Evolutionary conservation across 2,113 vertebrate genomes (phyloP).

Genomic region (Pseudorhombus dupliciocellatus): DNA sequence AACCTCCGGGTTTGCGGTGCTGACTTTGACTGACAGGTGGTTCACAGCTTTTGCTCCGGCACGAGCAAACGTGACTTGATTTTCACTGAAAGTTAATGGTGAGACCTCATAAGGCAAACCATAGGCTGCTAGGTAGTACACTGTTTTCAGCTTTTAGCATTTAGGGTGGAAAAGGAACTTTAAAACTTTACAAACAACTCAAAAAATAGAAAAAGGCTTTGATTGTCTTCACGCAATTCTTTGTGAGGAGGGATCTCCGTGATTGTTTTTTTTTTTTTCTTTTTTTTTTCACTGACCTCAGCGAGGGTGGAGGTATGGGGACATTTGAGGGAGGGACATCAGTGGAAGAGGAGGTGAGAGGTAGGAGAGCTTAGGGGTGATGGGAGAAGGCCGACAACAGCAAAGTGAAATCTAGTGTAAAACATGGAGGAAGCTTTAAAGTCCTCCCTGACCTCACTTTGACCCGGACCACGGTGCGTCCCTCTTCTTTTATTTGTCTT

Average conservation of each 20-base stretch:
- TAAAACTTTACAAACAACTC: slow-evolving; percentile 53
- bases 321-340: slow-evolving; percentile 9
- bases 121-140: slow-evolving; percentile 26
- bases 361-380: slow-evolving; percentile 32
- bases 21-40: slow-evolving; percentile 28
- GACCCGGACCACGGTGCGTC: slow-evolving; percentile 44
- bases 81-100: background rate
- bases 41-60: slow-evolving; percentile 9
- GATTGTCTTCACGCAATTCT: slow-evolving; percentile 78
- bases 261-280: slow-evolving; percentile 31
- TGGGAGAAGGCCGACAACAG: slow-evolving; percentile 44
- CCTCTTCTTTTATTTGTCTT: slow-evolving; percentile 36
- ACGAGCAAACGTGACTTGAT: background rate
- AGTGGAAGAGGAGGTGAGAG: slow-evolving; percentile 34
- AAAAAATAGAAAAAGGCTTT: slow-evolving; percentile 57
- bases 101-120: slow-evolving; percentile 1
- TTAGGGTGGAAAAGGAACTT: slow-evolving; percentile 50
- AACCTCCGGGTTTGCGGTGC: slow-evolving; percentile 15
- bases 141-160: slow-evolving; percentile 35
- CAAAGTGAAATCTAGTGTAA: slow-evolving; percentile 63
- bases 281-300: slow-evolving; percentile 23
- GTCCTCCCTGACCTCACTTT: slow-evolving; percentile 38
- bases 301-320: slow-evolving; percentile 6
- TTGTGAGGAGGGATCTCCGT: slow-evolving; percentile 56
- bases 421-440: slow-evolving; percentile 36